Evolutionary conservation across 1,140 invertebrate species (phyloP), one percentile per base, ranked within the genome.

Genomic region (Drosophila bifasciata): DNA sequence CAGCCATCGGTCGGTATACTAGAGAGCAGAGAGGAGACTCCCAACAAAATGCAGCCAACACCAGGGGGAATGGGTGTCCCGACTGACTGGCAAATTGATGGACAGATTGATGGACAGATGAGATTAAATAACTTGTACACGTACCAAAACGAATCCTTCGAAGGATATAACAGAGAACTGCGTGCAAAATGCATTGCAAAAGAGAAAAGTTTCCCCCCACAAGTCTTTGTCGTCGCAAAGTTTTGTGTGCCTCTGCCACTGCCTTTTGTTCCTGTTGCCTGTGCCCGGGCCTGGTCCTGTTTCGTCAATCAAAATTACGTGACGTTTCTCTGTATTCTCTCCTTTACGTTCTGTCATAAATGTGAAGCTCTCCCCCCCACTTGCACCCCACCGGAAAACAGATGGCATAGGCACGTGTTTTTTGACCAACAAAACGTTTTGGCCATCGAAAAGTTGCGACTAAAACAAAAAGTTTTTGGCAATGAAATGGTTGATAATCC

Each of bases 71-170:
- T 36, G 11, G 28, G 28, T 9, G 28, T 36, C 15, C 60, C 57
- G 66, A 76, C 71, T 72, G 63, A 69, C 72, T 79, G 84, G 77
- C 85, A 89, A 89, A 89, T 89, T 89, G 84, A 85, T 72, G 85
- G 76, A 80, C 85, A 89, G 76, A 77, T 89, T 89, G 84, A 89
- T 84, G 81, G 84, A 85, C 84, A 89, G 85, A 89, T 84, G 79
- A 85, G 85, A 89, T 89, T 89, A 89, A 89, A 89, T 89, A 89
- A 89, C 85, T 89, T 80, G 85, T 79, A 89, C 79, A 84, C 80
- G 80, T 84, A 76, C 53, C 49, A 83, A 83, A 83, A 68, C 61
- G 53, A 79, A 64, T 75, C 25, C 62, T 68, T 67, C 62, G 62
- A 48, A 55, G 60, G 55, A 52, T 45, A 46, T 49, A 59, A 45